Evolutionary conservation across 2,113 vertebrate genomes (phyloP), one percentile per base, ranked within the genome.

Genomic region (Grallaria varia): DNA sequence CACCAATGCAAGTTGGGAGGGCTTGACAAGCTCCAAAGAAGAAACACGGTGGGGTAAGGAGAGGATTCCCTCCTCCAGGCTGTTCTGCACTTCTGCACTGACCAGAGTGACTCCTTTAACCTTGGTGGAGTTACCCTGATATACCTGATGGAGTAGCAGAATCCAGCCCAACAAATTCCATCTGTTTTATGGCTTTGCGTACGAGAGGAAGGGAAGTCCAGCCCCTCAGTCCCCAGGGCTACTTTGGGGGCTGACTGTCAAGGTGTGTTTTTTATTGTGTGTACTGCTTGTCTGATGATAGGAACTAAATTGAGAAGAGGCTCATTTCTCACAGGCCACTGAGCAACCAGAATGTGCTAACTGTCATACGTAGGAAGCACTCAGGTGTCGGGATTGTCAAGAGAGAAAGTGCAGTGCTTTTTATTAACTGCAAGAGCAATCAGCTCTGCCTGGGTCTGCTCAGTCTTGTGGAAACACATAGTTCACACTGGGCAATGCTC

Each of bases 401-500:
- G 95, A 96, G 92, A 96, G 95, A 97, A 95, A 96, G 95, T 81
- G 86, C 90, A 93, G 90, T 21, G 60, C 93, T 94, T 96, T 97
- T 96, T 96, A 97, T 96, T 97, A 96, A 97, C 95, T 95, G 95
- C 96, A 96, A 90, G 93, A 97, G 96, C 96, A 95, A 94, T 97
- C 96, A 97, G 96, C 95, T 96, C 96, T 92, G 92, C 72, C 95
- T 96, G 93, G 92, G 96, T 93, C 96, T 97, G 96, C 95, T 96
- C 96, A 95, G 93, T 96, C 96, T 97, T 96, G 93, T 97, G 96
- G 95, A 97, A 97, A 96, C 88, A 90, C 79, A 95, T 93, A 96
- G 96, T 96, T 97, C 96, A 96, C 95, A 89, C 92, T 75, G 90
- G 93, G 92, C 96, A 93, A 81, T 84, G 92, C 93, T 96, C 92